A percentile compares a stretch with the other conserved stretches of the same genome.
phyloP scores from a whole-genome alignment of 2,113 vertebrate species.

The Cairina moschata region DNA sequence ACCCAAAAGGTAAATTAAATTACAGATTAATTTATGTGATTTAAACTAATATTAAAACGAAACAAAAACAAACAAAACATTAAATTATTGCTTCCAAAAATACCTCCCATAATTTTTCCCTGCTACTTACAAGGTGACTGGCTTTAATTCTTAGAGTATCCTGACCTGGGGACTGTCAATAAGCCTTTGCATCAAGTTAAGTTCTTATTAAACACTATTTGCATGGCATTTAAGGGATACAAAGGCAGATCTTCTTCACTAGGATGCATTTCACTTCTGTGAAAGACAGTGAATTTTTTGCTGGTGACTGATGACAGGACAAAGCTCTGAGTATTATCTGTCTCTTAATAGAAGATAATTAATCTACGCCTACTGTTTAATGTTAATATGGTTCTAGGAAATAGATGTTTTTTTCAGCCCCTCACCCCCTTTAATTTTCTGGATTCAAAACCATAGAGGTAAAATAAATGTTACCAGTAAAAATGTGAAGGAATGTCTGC shows the following conservation, averaged over 20 bases:
- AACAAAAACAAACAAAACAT: background rate
- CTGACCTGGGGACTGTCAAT: background rate
- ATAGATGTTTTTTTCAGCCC: conserved; percentile 14
- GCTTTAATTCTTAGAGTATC: background rate
- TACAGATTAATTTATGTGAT: background rate
- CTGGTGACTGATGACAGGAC: background rate
- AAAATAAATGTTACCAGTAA: conserved; percentile 16
- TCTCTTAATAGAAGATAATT: background rate
- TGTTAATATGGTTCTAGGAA: background rate
- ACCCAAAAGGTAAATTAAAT: background rate
- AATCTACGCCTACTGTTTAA: conserved; percentile 24
- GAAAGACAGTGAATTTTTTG: background rate
- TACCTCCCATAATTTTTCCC: background rate
- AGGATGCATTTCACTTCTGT: background rate
- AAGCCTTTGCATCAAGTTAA: background rate
- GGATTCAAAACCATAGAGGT: background rate
- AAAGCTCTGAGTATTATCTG: conserved; percentile 6
- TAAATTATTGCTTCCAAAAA: background rate
- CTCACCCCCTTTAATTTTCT: conserved; percentile 1
- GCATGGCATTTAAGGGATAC: background rate
- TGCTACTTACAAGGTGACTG: background rate
- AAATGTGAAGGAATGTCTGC: conserved; percentile 48
- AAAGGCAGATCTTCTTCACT: background rate
- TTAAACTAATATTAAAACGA: background rate
- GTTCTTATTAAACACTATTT: background rate